Base-by-base conservation (phyloP, 2,113 vertebrate species). In the Sisor rabdophorus region DNA sequence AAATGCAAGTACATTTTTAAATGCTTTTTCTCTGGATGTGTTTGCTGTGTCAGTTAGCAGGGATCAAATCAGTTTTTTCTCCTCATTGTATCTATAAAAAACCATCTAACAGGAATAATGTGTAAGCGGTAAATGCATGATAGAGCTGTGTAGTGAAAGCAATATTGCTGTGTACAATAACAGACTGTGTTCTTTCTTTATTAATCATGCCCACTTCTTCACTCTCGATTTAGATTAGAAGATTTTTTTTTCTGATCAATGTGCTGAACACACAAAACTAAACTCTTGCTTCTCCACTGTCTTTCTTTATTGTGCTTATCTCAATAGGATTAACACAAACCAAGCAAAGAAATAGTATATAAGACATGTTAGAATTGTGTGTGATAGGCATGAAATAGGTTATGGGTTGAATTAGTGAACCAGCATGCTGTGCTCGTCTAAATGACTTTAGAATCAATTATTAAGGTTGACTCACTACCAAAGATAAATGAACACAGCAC, bases 131-230 rank as follows among this genome's bases (percentile, higher is more conserved):
- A 28, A 28, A n/a, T 52, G 32, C 20, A 55, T 63, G 60, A 73
- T 61, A 47, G 53, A 60, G 47, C 40, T 59, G 20, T 47, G 64
- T 80, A 86, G 81, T 84, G 82, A 85, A 86, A 86, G 79, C 84
- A 86, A 84, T 86, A 89, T 87, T 87, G 87, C 76, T 80, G 80
- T 60, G 61, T 44, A 6, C 19, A 55, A 22, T 85, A 88, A 89
- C 87, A 87, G 86, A 83, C 84, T 85, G 85, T 50, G 84, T 85
- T 90, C 80, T 82, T 86, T 88, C 88, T 87, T 36, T 36, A 83
- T 84, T 84, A 81, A 89, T 89, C 86, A 87, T 75, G 82, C 76
- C 75, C 81, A 85, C 85, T 88, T 86, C 86, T 90, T 84, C 15
- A 20, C 58, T 6, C 2, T 60, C 9, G 22, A 1, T n/a, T 28